These are phyloP conservation scores for Leucophenga maculata DNA, from an alignment of 2,888 invertebrate genomes.

Conservation along the genomic window DNA sequence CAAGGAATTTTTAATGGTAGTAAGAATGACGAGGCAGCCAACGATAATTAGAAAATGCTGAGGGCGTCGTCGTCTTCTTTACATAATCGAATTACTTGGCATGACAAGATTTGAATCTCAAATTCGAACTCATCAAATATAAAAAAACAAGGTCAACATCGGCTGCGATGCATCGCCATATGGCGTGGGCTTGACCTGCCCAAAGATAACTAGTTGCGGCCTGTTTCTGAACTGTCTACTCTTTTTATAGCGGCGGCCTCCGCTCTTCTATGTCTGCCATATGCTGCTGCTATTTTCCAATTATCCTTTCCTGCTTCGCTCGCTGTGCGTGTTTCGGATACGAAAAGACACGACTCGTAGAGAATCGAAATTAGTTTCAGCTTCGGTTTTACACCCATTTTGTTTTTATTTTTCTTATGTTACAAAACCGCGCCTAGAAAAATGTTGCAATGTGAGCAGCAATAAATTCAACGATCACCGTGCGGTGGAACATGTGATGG, in stretches of 20 bases:
- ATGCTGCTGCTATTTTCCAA: constrained; percentile 60
- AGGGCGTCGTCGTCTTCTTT: constrained; percentile 6
- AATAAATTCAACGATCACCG: constrained; percentile 42
- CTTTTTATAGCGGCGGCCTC: constrained; percentile 33
- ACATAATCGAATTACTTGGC: constrained; percentile 24
- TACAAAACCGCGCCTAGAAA: constrained; percentile 29
- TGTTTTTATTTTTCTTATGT: constrained; percentile 24
- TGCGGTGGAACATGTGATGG: constrained; percentile 36
- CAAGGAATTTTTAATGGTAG: background rate
- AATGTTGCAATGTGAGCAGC: constrained; percentile 16
- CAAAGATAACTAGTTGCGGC: constrained; percentile 33
- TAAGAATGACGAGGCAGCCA: background rate
- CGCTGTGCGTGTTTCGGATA: constrained; percentile 14
- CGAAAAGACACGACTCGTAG: constrained; percentile 32
- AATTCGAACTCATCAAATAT: constrained; percentile 20
- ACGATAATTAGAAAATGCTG: constrained; percentile 9
- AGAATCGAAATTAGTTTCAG: constrained; percentile 56
- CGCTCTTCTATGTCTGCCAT: constrained; percentile 49
- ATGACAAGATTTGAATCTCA: constrained; percentile 23
- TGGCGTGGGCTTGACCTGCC: constrained; percentile 48
- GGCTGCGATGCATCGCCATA: constrained; percentile 40
- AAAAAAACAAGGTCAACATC: constrained; percentile 33
- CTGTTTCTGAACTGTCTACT: constrained; percentile 28
- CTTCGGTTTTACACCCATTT: constrained; percentile 40
- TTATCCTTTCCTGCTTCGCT: constrained; percentile 52